Base-by-base conservation (phyloP, 1,140 invertebrate genomes). In the Lithobius niger region DNA sequence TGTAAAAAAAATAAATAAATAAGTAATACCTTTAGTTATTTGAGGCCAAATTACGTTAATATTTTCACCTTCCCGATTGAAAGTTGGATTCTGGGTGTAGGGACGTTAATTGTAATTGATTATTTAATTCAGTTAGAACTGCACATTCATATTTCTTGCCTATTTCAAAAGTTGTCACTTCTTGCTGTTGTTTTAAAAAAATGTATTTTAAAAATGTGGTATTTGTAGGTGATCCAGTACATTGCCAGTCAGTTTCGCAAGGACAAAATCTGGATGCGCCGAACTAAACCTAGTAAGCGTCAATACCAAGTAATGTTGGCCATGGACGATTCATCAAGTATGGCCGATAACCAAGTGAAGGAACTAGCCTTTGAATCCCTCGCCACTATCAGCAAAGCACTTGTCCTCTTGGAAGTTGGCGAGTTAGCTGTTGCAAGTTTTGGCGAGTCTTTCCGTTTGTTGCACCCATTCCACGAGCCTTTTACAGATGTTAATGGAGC, bases 191-290 rank as follows among this genome's bases (percentile, higher is more conserved):
- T n/a, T n/a, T n/a, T n/a, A n/a, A n/a, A n/a, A n/a, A n/a, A n/a
- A n/a, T n/a, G n/a, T n/a, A n/a, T n/a, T n/a, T n/a, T n/a, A n/a
- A n/a, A n/a, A n/a, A n/a, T n/a, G n/a, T n/a, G n/a, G n/a, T n/a
- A n/a, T 27, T 60, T 62, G 16, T 67, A 78, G 59, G 84, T 95
- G 1, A 97, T 99, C 65, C 88, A 93, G 0, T 99, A 98, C 69
- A 96, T 99, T 63, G 97, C 97, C 4, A 97, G 93, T 64, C 86
- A 98, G 68, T 99, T 97, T 71, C 79, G 94, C 28, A 99, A 99
- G 67, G 95, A 99, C 66, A 96, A 97, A 69, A 99, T 99, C 65
- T 99, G 97, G 97, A 65, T 99, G 60, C 74, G 95, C 45, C 74
- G 97, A 47, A 98, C 89, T 0, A 94, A 96, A 71, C 92, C 92